Base-by-base conservation (phyloP, 2,797 vertebrate species). In the Enoplosus armatus region DNA sequence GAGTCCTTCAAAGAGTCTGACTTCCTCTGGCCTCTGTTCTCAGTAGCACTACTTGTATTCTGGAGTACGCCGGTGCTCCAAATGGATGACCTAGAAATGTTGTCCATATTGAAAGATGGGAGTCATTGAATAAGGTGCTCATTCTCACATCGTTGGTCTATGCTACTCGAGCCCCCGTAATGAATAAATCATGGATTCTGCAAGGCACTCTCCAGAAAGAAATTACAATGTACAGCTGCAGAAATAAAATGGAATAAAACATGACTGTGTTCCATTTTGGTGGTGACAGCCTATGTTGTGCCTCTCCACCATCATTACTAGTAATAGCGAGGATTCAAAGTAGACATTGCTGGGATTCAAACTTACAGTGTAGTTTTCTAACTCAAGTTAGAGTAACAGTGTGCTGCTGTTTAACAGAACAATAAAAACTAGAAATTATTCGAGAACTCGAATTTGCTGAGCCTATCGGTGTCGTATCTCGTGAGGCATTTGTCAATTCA, bases 181-280 rank as follows among this genome's bases (percentile, higher is more conserved):
- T 94, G 91, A 94, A 94, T 94, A 93, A 94, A 93, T 93, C 90
- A 93, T 94, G 82, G 87, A 53, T 84, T 92, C 89, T 81, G 87
- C 86, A 81, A 92, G 81, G 87, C 90, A 66, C 92, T 94, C 87
- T 89, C 82, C 88, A 83, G 87, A 91, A 89, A 85, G 84, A 93
- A 92, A 94, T 94, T 90, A 94, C 88, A 93, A 91, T 82, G 77
- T 93, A 92, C 89, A 91, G 86, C 89, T 48, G 77, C 82, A 58
- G 90, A 92, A 93, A 93, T 92, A 92, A 93, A 94, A 90, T 88
- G 82, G 92, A 94, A 94, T 94, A 93, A 94, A 93, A 93, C 90
- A 92, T 90, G 90, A 94, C 87, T 79, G 64, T 76, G 79, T 82
- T 92, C 88, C 70, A 72, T 90, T 90, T 88, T 70, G 73, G 81